These are phyloP conservation scores for Beris chalybata DNA, from an alignment of 2,888 invertebrate genomes.

Conservation along the genomic window DNA sequence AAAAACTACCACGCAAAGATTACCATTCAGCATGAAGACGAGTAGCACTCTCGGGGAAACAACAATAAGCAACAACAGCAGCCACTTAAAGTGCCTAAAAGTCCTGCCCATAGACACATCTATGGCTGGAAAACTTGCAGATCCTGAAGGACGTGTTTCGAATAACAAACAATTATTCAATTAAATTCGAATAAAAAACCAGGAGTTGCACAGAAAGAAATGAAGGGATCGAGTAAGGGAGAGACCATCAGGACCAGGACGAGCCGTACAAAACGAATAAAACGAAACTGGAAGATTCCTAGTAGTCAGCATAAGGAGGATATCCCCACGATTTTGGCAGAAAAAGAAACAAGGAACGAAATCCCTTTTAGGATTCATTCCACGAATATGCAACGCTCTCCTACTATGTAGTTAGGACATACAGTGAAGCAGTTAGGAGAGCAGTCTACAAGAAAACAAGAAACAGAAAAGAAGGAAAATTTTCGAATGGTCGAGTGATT, in stretches of 20 bases:
- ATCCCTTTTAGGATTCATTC: constrained; percentile 25
- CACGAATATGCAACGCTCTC: constrained; percentile 29
- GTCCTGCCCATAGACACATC: constrained; percentile 28
- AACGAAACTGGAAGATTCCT: constrained; percentile 26
- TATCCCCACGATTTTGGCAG: background rate
- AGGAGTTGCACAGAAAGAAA: constrained; percentile 25
- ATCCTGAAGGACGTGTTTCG: constrained; percentile 47
- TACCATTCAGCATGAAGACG: constrained; percentile 3
- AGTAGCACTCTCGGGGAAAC: constrained; percentile 30
- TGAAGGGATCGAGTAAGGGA: constrained; percentile 7
- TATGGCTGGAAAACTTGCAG: constrained; percentile 42
- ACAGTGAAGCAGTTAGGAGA: background rate
- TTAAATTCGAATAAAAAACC: constrained; percentile 53
- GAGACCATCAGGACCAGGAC: constrained; percentile 15
- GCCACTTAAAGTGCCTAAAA: constrained; percentile 38
- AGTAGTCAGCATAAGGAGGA: constrained; percentile 18
- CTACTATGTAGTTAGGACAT: constrained; percentile 22
- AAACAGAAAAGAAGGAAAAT: constrained; percentile 21
- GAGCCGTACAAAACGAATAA: constrained; percentile 23
- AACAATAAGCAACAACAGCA: constrained; percentile 36
- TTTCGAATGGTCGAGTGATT: constrained; percentile 37
- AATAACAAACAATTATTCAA: constrained; percentile 55
- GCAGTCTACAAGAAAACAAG: constrained; percentile 10
- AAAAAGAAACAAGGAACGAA: no score
- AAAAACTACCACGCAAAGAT: constrained; percentile 22